Conservation (phyloP, 2,113 vertebrate genomes). For the Daphoenositta chrysoptera region DNA sequence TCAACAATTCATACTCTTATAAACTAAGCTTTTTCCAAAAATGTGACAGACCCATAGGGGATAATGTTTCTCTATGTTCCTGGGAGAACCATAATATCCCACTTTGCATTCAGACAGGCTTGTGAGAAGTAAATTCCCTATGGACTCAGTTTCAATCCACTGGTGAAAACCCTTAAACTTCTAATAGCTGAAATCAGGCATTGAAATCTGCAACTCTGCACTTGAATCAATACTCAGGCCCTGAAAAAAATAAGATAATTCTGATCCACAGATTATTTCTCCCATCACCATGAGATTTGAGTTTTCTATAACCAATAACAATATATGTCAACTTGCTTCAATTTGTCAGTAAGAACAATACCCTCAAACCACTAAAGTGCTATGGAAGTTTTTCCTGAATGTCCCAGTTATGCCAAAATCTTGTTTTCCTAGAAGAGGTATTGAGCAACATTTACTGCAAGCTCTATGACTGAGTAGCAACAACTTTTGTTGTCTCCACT, state of each 20-base stretch:
- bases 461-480: not conserved
- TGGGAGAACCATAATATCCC: slow-evolving; percentile 1
- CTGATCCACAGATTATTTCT: not conserved
- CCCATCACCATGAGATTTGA: not conserved
- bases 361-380: not conserved
- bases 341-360: not conserved
- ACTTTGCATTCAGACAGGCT: slow-evolving; percentile 19
- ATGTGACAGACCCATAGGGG: not conserved
- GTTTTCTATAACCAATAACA: not conserved
- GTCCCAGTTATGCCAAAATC: not conserved
- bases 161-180: not conserved
- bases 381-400: not conserved
- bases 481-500: not conserved
- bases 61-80: slow-evolving; percentile 5
- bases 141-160: not conserved
- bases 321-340: not conserved
- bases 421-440: not conserved
- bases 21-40: slow-evolving; percentile 4
- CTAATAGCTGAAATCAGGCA: not conserved
- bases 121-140: slow-evolving; percentile 30
- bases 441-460: not conserved
- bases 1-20: not conserved
- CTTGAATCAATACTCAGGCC: not conserved
- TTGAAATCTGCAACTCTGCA: not conserved
- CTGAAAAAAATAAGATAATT: not conserved